Percentiles rank a stretch among this genome's conserved stretches.
phyloP scores from a whole-genome alignment of 2,113 vertebrate genomes.

The Trinectes maculatus region DNA sequence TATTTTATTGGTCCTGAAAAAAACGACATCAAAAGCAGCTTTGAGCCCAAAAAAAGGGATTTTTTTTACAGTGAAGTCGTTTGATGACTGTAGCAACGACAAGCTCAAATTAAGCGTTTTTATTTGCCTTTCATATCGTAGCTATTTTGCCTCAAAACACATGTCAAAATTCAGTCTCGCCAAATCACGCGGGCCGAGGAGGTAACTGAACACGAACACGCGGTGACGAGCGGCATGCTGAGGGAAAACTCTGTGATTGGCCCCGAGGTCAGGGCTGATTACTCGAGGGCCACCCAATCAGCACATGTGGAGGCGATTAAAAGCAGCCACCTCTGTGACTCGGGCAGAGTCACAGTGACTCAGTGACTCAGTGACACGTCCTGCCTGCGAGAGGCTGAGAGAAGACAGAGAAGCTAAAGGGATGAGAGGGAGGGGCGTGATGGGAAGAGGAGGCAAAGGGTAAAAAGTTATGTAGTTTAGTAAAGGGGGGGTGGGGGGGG shows the following conservation, averaged over 20 bases:
- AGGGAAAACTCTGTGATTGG: constrained; percentile 38
- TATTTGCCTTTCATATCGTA: constrained; percentile 1
- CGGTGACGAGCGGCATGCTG: not conserved
- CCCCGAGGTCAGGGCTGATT: constrained; percentile 59
- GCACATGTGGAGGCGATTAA: constrained; percentile 72
- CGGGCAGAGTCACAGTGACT: too few species aligned
- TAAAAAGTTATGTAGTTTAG: constrained; percentile 1
- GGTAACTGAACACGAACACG: constrained; percentile 30
- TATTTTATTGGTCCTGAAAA: constrained; percentile 40
- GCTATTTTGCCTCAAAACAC: not conserved
- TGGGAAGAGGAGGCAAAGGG: constrained; percentile 18
- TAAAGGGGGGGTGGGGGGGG: not conserved
- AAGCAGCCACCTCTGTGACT: constrained; percentile 57
- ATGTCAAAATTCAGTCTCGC: not conserved
- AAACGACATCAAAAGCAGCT: constrained; percentile 32
- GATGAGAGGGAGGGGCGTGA: constrained; percentile 2
- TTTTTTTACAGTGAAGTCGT: constrained; percentile 8
- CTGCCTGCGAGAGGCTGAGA: constrained; percentile 14
- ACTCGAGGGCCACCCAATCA: constrained; percentile 41
- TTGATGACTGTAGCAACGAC: not conserved
- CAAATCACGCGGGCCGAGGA: constrained; percentile 25
- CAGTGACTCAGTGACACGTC: constrained; percentile 50
- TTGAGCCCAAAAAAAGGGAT: constrained; percentile 16
- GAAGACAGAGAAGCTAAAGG: too few species aligned
- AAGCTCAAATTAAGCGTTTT: not conserved